Base-by-base conservation (phyloP, 2,797 vertebrate species). In the Gadopsis marmoratus region DNA sequence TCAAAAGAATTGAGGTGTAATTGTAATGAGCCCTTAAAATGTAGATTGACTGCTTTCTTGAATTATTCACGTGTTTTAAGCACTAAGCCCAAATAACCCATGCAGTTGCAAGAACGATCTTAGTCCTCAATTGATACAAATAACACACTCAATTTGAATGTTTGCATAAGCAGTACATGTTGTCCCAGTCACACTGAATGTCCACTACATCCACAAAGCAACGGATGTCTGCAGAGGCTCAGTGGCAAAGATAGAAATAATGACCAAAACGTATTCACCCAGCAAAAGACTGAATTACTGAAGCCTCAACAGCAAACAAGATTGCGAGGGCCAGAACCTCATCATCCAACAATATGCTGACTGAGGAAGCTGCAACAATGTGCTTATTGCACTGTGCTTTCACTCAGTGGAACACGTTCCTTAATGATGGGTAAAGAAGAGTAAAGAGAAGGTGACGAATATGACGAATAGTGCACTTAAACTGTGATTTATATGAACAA, bases 361-460 rank as follows among this genome's bases (percentile, higher is more conserved):
- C 90, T 53, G 77, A 70, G 81, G 73, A 78, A 80, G 77, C 79
- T 61, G 73, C 60, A 68, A 84, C 89, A 91, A 89, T 91, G 92
- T 90, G 92, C 91, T 93, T 92, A 94, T 91, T 90, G 87, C 80
- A 90, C 86, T 83, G 79, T 81, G 81, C 85, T 14, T 88, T 93
- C 91, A 93, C 93, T 93, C 92, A 92, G 59, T 90, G 93, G 92
- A 94, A 74, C 86, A 7, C 31, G 61, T 76, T 84, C 83, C 76
- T 89, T 91, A 93, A 94, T 93, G 91, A 92, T 86, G 91, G 90
- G 87, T 88, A 88, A 91, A 91, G 78, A 89, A 78, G 82, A 86
- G 82, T 91, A 92, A 93, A 91, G 81, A 85, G 81, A 91, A 88
- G 89, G 87, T 91, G 90, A 93, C 84, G 68, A 92, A 93, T 73